A percentile compares a stretch with the other conserved stretches of the same genome.
Conservation (phyloP, 2,113 vertebrate species). For the Lipophrys pholis region DNA sequence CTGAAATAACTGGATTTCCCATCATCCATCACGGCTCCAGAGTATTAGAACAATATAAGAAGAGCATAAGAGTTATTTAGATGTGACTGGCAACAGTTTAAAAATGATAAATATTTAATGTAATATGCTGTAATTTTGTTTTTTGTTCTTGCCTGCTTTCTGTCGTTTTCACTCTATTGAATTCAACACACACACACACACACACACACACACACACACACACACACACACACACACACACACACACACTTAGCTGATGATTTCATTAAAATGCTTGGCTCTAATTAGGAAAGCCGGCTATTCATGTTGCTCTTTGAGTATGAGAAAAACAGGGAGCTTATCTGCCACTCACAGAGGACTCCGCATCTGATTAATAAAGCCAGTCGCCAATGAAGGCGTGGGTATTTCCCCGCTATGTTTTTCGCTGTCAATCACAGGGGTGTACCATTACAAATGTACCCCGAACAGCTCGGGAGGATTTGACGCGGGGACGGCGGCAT, state of each 20-base stretch:
- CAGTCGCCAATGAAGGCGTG: conserved; percentile 18
- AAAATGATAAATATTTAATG: too few relatives aligned
- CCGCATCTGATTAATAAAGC: conserved; percentile 28
- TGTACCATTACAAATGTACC: conserved; percentile 31
- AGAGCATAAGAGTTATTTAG: too few relatives aligned
- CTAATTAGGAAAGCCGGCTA: conserved; percentile 42
- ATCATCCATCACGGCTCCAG: too few relatives aligned
- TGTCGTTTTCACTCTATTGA: neutral
- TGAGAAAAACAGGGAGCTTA: conserved; percentile 20
- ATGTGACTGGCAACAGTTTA: too few relatives aligned
- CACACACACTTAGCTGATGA: conserved; percentile 14
- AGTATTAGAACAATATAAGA: too few relatives aligned
- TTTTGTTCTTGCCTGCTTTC: neutral
- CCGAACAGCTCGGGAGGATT: conserved; percentile 2
- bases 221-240: too few relatives aligned
- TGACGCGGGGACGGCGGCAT: neutral
- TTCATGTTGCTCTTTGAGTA: conserved; percentile 21
- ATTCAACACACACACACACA: too few relatives aligned
- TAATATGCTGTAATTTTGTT: too few relatives aligned
- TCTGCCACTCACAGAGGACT: conserved; percentile 42
- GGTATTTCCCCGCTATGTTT: conserved; percentile 15
- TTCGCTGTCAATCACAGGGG: conserved; percentile 35
- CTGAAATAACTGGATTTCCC: too few relatives aligned
- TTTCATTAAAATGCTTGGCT: conserved; percentile 40
- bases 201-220: too few relatives aligned